These are phyloP conservation scores for Drosophila pruinosa DNA, from an alignment of 1,140 invertebrate genomes.

Conservation along the genomic window DNA sequence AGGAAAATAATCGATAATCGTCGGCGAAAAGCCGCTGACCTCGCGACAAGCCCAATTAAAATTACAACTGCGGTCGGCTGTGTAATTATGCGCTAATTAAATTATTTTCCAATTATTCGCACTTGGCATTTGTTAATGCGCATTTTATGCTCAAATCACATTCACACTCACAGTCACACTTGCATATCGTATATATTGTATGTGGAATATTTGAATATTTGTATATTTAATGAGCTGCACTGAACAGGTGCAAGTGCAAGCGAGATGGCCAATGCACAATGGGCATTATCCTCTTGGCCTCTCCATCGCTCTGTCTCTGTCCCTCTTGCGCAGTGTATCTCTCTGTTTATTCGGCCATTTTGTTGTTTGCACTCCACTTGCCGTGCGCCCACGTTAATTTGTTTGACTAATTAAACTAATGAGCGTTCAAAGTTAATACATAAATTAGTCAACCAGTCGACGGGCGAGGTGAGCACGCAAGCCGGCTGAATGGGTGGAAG, in stretches of 20 bases:
- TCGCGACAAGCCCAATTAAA: constrained; percentile 69
- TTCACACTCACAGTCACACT: background rate
- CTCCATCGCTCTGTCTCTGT: background rate
- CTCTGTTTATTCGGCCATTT: constrained; percentile 75
- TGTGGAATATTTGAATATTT: constrained; percentile 55
- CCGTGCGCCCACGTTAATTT: constrained; percentile 79
- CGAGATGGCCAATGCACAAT: constrained; percentile 25
- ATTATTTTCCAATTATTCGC: constrained; percentile 75
- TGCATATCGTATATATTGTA: background rate
- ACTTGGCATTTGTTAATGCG: constrained; percentile 23
- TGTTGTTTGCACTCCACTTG: constrained; percentile 77
- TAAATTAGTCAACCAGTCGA: constrained; percentile 65
- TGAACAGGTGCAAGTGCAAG: constrained; percentile 45
- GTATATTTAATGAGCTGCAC: constrained; percentile 63
- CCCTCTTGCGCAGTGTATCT: background rate
- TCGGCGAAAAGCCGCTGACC: constrained; percentile 56
- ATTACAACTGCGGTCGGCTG: constrained; percentile 71
- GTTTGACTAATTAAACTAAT: constrained; percentile 83
- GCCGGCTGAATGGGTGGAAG: background rate
- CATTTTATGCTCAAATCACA: constrained; percentile 1
- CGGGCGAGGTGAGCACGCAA: background rate
- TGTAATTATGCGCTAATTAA: constrained; percentile 81
- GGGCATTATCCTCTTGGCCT: background rate
- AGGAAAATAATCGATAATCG: constrained; percentile 63
- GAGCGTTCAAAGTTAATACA: constrained; percentile 83